Base-by-base conservation (phyloP, 2,888 invertebrate species). In the Pristionchus exspectatus region DNA sequence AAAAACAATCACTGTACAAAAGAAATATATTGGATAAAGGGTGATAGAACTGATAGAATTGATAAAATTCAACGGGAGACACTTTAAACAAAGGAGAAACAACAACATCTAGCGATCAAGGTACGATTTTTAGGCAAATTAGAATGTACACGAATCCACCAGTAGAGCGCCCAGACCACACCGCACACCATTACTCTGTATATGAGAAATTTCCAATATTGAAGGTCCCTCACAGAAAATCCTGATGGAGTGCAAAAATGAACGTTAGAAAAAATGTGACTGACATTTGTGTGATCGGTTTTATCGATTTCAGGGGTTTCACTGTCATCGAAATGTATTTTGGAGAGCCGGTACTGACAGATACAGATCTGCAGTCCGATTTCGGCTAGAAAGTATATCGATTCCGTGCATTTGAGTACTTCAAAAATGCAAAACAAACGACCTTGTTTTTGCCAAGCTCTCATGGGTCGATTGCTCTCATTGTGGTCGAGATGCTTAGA, bases 211-310 rank as follows among this genome's bases (percentile, higher is more conserved):
- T 50, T 50, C 44, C 44, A 50, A 50, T 50, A 50, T 50, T 50
- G 72, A n/a, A 54, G 50, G 24, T 83, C 81, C 50, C 81, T n/a
- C 54, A n/a, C 81, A 16, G 81, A 83, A 83, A 50, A 54, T 83
- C 81, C 81, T 83, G 81, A 44, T 16, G 2, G 24, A 30, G 14
- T 21, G 3, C 14, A 14, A 12, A 2, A 77, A n/a, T 33, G 10
- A 33, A n/a, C 30, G 38, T 38, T 16, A 30, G 24, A 27, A 24
- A 69, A 44, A 44, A 44, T 77, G 77, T 77, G 77, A 77, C 77
- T 33, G 77, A 44, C 24, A 30, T 44, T 18, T 77, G 44, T 10
- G 50, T n/a, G 30, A 33, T 77, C 21, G 77, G 21, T 77, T 77
- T 50, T 50, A 44, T 77, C 44, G 77, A 77, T 77, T 77, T 77